Percentiles rank a stretch among this genome's conserved stretches.
Evolutionary conservation across 1,140 invertebrate species (phyloP).

Genomic region (Euborellia annulipes): DNA sequence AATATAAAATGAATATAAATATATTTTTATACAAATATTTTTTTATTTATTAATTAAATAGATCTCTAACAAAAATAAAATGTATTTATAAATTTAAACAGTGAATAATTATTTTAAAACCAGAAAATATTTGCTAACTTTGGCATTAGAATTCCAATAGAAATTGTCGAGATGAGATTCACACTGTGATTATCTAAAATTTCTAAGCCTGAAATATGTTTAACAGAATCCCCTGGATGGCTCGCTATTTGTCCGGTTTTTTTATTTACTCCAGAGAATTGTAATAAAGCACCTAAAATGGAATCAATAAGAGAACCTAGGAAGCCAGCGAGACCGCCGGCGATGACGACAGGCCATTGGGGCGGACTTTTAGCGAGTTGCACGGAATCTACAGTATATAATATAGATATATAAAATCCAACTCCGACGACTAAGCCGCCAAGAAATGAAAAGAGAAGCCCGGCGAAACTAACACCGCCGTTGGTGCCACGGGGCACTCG

Average conservation of each 20-base stretch:
- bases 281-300: conserved; percentile 64
- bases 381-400: conserved; percentile 42
- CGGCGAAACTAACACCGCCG: conserved; percentile 57
- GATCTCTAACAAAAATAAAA: too few species aligned
- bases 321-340: conserved; percentile 54
- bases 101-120: conserved; percentile 28
- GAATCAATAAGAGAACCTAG: conserved; percentile 73
- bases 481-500: conserved; percentile 72
- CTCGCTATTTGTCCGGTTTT: conserved; percentile 53
- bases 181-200: conserved; percentile 84
- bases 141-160: conserved; percentile 57
- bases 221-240: conserved; percentile 48
- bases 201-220: conserved; percentile 57
- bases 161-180: conserved; percentile 65
- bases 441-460: conserved; percentile 50
- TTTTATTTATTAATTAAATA: too few species aligned
- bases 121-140: conserved; percentile 49
- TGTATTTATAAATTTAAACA: too few species aligned
- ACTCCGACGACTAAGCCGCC: conserved; percentile 63
- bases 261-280: conserved; percentile 63
- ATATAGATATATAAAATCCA: conserved; percentile 48
- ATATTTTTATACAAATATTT: too few species aligned
- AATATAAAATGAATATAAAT: too few species aligned
- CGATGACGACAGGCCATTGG: conserved; percentile 66
- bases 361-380: conserved; percentile 43